Evolutionary conservation across 2,797 vertebrate species (phyloP).

Genomic region (Onychomys torridus): DNA sequence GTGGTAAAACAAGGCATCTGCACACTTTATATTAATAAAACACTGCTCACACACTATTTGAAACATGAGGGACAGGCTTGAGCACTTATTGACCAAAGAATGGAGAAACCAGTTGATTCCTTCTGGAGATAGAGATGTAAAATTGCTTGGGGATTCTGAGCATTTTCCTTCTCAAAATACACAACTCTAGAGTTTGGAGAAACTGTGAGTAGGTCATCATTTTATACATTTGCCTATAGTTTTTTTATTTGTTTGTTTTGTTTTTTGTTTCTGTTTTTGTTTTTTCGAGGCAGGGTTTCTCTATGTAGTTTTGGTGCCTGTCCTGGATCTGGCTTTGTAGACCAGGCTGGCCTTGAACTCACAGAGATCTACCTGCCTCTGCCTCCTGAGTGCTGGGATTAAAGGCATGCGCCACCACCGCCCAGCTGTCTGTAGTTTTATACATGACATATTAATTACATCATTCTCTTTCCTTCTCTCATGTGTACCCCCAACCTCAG

Average conservation of each 20-base stretch:
- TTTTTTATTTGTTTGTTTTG: too few species aligned
- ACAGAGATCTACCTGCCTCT: too few species aligned
- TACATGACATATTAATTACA: background rate
- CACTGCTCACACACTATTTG: background rate
- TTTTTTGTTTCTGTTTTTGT: too few species aligned
- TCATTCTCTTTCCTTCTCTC: background rate
- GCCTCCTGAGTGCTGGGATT: too few species aligned
- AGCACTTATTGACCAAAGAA: constrained; percentile 45
- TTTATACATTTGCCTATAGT: background rate
- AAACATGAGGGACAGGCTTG: background rate
- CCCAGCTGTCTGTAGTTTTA: background rate
- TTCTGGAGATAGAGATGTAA: background rate
- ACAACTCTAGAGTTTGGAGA: constrained; percentile 16
- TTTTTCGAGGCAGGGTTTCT: too few species aligned
- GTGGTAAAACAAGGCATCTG: constrained; percentile 36
- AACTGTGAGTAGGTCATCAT: constrained; percentile 15
- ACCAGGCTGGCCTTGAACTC: too few species aligned
- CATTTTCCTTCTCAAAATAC: background rate
- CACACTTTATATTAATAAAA: constrained; percentile 22
- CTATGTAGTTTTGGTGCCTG: too few species aligned
- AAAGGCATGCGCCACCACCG: too few species aligned
- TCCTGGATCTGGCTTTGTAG: too few species aligned
- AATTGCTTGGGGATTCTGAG: background rate
- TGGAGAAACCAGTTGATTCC: constrained; percentile 11
- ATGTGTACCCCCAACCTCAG: background rate